Evolutionary conservation across 2,113 vertebrate genomes (phyloP).

Genomic region (Argyrosomus japonicus): DNA sequence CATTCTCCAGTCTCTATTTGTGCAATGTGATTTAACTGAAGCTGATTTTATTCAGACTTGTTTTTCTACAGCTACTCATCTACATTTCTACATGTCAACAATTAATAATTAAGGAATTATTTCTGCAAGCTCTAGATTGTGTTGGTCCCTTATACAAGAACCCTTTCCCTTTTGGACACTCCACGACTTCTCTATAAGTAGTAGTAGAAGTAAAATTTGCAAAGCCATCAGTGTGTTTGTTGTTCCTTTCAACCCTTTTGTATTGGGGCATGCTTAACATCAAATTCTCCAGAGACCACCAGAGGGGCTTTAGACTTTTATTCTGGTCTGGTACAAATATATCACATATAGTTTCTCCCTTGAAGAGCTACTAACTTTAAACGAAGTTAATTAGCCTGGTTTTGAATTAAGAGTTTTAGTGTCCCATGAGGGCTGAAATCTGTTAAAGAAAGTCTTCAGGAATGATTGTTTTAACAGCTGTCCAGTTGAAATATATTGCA

Average conservation of each 20-base stretch:
- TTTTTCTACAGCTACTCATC: no score
- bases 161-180: neutral
- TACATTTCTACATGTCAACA: no score
- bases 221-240: neutral
- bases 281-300: neutral
- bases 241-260: neutral
- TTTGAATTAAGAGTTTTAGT: slow-evolving; percentile 4
- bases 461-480: slow-evolving; percentile 2
- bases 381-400: slow-evolving; percentile 33
- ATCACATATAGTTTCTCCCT: neutral
- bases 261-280: neutral
- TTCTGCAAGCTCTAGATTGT: neutral
- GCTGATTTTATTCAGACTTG: no score
- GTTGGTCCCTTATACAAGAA: neutral
- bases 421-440: slow-evolving; percentile 12
- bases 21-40: no score
- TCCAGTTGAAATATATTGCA: neutral
- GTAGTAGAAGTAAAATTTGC: no score
- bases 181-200: neutral
- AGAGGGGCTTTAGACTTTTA: neutral
- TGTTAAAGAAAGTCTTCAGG: neutral
- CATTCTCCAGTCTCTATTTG: no score
- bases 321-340: slow-evolving; percentile 4
- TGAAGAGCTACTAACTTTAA: slow-evolving; percentile 3
- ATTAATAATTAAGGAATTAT: neutral